phyloP scores from a whole-genome alignment of 2,888 invertebrate genomes.

The Buathra laborator region DNA sequence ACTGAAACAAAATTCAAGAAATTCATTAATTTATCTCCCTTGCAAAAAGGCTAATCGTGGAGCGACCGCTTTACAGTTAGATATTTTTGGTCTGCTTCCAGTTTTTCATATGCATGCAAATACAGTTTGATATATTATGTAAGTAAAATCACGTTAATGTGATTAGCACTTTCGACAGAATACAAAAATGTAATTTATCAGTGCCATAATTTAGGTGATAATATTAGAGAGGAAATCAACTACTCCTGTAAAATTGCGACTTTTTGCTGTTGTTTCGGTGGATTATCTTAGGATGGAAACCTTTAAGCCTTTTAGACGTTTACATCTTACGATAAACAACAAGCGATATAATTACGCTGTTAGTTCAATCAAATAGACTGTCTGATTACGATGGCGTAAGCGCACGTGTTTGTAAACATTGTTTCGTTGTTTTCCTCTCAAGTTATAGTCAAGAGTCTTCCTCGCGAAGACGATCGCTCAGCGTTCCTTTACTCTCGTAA shows the following conservation, averaged over 20 bases:
- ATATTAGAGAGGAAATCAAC: not conserved
- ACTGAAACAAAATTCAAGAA: constrained; percentile 39
- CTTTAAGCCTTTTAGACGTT: not conserved
- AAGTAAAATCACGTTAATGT: not conserved
- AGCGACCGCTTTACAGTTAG: not conserved
- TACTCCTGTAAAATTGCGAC: not conserved
- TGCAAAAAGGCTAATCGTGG: not conserved
- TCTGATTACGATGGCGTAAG: not conserved
- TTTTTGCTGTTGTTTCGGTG: constrained; percentile 44
- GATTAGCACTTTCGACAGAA: not conserved
- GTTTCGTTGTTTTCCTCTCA: constrained; percentile 39
- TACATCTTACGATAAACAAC: not conserved
- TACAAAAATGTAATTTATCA: not conserved
- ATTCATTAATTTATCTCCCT: constrained; percentile 14
- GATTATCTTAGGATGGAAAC: constrained; percentile 69
- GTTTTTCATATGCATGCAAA: not conserved
- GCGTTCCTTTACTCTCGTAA: constrained; percentile 67
- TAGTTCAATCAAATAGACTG: not conserved
- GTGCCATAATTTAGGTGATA: not conserved
- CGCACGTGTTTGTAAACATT: not conserved
- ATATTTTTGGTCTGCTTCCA: not conserved
- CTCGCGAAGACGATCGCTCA: constrained; percentile 71
- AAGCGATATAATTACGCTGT: constrained; percentile 64
- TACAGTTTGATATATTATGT: not conserved
- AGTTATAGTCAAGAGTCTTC: constrained; percentile 69